Conservation (phyloP, 2,797 vertebrate species). For the Acanthurus lineatus region DNA sequence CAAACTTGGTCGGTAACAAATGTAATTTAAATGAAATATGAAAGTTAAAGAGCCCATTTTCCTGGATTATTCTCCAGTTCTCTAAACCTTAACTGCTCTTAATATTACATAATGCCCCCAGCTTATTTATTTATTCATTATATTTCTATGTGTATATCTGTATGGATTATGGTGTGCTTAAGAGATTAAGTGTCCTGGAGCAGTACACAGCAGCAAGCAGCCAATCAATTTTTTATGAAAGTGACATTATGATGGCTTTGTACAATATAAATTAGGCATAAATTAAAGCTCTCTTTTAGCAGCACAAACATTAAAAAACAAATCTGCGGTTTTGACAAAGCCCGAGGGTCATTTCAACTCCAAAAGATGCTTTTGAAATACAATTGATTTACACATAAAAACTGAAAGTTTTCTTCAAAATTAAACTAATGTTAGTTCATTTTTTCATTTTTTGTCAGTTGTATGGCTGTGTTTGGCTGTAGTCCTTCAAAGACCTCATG, state of each 20-base stretch:
- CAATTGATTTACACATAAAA: not conserved
- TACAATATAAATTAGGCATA: constrained; percentile 35
- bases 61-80: not conserved
- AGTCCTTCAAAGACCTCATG: constrained; percentile 8
- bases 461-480: not conserved
- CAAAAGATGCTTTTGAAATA: constrained; percentile 12
- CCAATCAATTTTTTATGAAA: constrained; percentile 40
- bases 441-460: not conserved
- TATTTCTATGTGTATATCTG: constrained; percentile 23
- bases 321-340: constrained; percentile 17
- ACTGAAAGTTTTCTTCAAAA: constrained; percentile 2
- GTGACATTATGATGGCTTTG: constrained; percentile 21
- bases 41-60: not conserved
- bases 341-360: constrained; percentile 29
- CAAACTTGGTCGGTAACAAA: too few species aligned
- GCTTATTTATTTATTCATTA: constrained; percentile 26
- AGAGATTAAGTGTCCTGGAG: constrained; percentile 37
- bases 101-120: constrained; percentile 28
- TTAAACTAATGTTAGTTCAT: too few species aligned
- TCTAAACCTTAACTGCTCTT: constrained; percentile 1
- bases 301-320: constrained; percentile 28
- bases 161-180: constrained; percentile 34
- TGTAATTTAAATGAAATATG: too few species aligned
- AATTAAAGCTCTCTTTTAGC: constrained; percentile 20
- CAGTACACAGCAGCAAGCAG: constrained; percentile 23